phyloP scores from a whole-genome alignment of 2,113 vertebrate species.

The Poecilia latipinna region DNA sequence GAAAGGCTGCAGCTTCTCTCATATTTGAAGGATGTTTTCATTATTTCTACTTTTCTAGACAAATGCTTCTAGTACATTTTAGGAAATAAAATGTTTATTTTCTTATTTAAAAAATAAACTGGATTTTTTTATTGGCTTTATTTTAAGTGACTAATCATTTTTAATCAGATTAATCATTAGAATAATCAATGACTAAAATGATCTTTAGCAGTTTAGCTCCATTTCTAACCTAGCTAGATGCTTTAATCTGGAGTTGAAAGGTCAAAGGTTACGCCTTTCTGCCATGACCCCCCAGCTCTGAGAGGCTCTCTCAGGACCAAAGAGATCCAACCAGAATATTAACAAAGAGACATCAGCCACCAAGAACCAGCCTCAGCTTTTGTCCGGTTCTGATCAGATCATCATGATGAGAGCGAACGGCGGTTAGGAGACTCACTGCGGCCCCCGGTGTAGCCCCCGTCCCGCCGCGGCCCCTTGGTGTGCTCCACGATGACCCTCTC shows the following conservation, averaged over 20 bases:
- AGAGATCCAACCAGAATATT: neutral
- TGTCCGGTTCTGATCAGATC: slow-evolving; percentile 22
- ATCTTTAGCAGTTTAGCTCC: too few relatives aligned
- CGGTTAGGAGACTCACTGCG: slow-evolving; percentile 85
- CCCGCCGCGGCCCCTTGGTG: slow-evolving; percentile 85
- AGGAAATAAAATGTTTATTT: too few relatives aligned
- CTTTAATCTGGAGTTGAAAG: neutral
- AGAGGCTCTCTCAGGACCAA: neutral
- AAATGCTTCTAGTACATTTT: too few relatives aligned
- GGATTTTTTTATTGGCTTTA: too few relatives aligned
- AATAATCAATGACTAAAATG: too few relatives aligned
- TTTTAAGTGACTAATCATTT: too few relatives aligned
- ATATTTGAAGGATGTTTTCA: too few relatives aligned
- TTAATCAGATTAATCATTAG: too few relatives aligned
- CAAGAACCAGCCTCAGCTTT: slow-evolving; percentile 57
- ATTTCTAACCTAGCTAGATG: neutral
- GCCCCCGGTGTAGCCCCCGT: slow-evolving; percentile 87
- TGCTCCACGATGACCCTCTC: slow-evolving; percentile 86
- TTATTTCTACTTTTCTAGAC: too few relatives aligned
- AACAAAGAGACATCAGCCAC: slow-evolving; percentile 70
- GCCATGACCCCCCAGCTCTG: neutral
- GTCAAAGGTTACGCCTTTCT: too few relatives aligned
- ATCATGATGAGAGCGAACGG: slow-evolving; percentile 9
- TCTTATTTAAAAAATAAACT: too few relatives aligned
- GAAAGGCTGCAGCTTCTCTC: too few relatives aligned